Evolutionary conservation across 2,888 invertebrate genomes (phyloP), one percentile per base, ranked within the genome.

Genomic region (Chymomyza fuscimana): DNA sequence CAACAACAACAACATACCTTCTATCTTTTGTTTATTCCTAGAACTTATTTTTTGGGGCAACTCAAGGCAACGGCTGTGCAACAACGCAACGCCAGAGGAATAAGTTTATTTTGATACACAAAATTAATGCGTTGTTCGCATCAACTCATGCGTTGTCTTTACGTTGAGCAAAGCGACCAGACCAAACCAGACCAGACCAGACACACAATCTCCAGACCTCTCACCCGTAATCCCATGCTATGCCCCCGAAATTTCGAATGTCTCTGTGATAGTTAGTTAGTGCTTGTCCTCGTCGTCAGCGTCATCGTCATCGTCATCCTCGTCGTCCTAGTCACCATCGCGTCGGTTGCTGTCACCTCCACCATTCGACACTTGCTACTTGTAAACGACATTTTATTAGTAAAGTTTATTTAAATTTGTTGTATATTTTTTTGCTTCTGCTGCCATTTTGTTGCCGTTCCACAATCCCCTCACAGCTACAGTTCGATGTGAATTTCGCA

Each of bases 91-190:
- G 60, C 60, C 60, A 80, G 71, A 77, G 72, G 83, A 82, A 83
- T 83, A 83, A 86, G 83, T 87, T 83, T 83, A 83, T 83, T 83
- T 87, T 83, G 87, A 83, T 83, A 83, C 83, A 87, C 86, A 87
- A 83, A 83, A 83, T 83, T 87, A 83, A 83, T 83, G 87, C 83
- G 83, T 86, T 83, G 83, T 87, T 83, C 86, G 83, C 82, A 81
- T 81, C 84, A 81, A 79, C 82, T 80, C 82, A 80, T 85, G 81
- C 86, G 80, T 73, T 77, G 77, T 58, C 58, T 58, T 29, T 12
- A 58, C 58, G 58, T 58, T 25, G 15, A 19, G 22, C 10, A 19
- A 19, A 58, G 25, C 58, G 19, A 54, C 19, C 54, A 54, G 54
- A 46, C 32, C 32, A 7, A 32, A 32, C 32, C 32, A 32, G 7